Evolutionary conservation across 2,797 vertebrate genomes (phyloP).

Genomic region (Chelmon rostratus): DNA sequence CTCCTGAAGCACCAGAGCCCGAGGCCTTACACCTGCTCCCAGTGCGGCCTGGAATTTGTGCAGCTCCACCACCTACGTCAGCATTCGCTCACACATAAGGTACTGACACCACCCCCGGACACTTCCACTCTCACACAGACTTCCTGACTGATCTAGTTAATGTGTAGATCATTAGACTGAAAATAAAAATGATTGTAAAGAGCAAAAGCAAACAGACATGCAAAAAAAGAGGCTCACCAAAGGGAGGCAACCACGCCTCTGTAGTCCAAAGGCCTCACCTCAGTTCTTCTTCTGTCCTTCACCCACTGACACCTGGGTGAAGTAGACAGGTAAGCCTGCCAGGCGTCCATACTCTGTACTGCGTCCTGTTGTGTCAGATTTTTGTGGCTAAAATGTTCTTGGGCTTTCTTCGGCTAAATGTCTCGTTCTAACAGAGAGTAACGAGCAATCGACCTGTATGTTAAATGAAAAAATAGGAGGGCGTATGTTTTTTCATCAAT

Average conservation of each 20-base stretch:
- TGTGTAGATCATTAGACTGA: slow-evolving; percentile 6
- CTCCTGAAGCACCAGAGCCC: slow-evolving; percentile 97
- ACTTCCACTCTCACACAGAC: slow-evolving; percentile 9
- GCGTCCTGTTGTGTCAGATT: not conserved
- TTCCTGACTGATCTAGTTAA: slow-evolving; percentile 3
- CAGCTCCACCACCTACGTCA: slow-evolving; percentile 98
- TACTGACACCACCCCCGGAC: slow-evolving; percentile 68
- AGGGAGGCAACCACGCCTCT: slow-evolving; percentile 30
- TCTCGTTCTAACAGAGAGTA: not conserved
- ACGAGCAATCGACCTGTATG: not conserved
- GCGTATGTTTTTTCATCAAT: not conserved
- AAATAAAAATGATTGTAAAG: slow-evolving; percentile 7
- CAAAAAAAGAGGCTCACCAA: slow-evolving; percentile 13
- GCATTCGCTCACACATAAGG: slow-evolving; percentile 97
- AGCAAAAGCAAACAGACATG: not conserved
- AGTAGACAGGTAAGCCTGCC: slow-evolving; percentile 31
- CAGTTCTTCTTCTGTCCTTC: slow-evolving; percentile 40
- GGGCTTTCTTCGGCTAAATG: not conserved
- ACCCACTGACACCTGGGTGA: slow-evolving; percentile 40
- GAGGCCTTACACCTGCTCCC: slow-evolving; percentile 95
- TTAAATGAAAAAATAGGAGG: not conserved
- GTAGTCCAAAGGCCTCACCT: slow-evolving; percentile 14
- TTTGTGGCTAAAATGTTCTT: not conserved
- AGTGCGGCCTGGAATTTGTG: slow-evolving; percentile 97
- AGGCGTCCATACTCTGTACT: slow-evolving; percentile 8